Evolutionary conservation across 2,888 invertebrate species (phyloP).

Genomic region (Unio delphinus): DNA sequence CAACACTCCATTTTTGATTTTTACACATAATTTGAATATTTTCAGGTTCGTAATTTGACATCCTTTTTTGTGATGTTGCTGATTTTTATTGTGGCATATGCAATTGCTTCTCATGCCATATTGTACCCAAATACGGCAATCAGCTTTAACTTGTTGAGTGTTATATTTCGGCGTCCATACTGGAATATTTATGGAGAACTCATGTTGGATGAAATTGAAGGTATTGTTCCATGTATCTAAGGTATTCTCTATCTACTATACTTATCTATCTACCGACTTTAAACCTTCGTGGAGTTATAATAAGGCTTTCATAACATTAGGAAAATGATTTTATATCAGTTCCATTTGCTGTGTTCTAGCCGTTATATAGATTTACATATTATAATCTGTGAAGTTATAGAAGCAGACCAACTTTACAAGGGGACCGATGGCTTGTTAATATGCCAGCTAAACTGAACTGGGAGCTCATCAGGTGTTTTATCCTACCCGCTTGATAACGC

Average conservation of each 20-base stretch:
- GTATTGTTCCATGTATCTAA: slow-evolving; percentile 22
- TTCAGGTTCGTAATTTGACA: slow-evolving; percentile 66
- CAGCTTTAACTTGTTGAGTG: slow-evolving; percentile 47
- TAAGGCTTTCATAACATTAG: too few species aligned
- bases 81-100: slow-evolving; percentile 69
- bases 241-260: neutral
- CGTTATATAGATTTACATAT: too few species aligned
- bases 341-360: too few species aligned
- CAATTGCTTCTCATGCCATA: slow-evolving; percentile 68
- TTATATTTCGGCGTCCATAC: slow-evolving; percentile 70
- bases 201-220: slow-evolving; percentile 68
- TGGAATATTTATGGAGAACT: slow-evolving; percentile 73
- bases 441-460: too few species aligned
- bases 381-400: too few species aligned
- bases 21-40: slow-evolving; percentile 4
- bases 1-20: neutral
- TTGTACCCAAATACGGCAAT: slow-evolving; percentile 67
- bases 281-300: too few species aligned
- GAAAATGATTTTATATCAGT: too few species aligned
- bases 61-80: slow-evolving; percentile 69
- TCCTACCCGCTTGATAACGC: too few species aligned
- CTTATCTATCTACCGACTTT: too few species aligned
- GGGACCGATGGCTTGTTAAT: too few species aligned
- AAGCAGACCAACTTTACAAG: too few species aligned
- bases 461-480: too few species aligned